phyloP scores from a whole-genome alignment of 92 coral and sea anemone genomes.

The Galaxea fascicularis region DNA sequence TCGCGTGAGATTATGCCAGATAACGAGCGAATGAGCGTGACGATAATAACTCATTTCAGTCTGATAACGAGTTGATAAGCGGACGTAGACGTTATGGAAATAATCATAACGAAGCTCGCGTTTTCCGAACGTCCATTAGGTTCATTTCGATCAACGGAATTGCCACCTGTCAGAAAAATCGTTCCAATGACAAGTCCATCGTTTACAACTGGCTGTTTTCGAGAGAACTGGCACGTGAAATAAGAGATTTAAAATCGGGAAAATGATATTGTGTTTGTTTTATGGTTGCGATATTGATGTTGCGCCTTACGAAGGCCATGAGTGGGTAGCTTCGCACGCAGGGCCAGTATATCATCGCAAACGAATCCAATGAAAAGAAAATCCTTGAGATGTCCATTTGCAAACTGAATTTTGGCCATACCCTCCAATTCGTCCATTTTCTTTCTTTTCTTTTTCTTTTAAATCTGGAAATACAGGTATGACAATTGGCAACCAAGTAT shows the following conservation, averaged over 20 bases:
- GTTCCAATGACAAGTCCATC: background rate
- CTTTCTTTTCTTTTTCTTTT: too few species aligned
- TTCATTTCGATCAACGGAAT: background rate
- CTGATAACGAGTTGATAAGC: slow-evolving; percentile 41
- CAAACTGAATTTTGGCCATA: background rate
- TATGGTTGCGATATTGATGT: slow-evolving; percentile 22
- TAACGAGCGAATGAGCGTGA: slow-evolving; percentile 36
- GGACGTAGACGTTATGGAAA: slow-evolving; percentile 5
- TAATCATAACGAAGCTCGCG: slow-evolving; percentile 4
- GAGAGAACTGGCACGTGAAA: background rate
- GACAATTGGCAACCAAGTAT: too few species aligned
- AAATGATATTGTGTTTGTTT: slow-evolving; percentile 11
- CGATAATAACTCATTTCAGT: slow-evolving; percentile 35
- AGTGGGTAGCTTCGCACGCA: slow-evolving; percentile 7
- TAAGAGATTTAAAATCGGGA: background rate
- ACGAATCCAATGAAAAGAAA: background rate
- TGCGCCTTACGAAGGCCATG: slow-evolving; percentile 13
- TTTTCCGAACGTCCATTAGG: background rate
- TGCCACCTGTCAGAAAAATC: background rate
- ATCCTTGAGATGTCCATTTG: background rate
- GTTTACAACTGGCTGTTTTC: background rate
- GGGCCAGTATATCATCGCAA: background rate
- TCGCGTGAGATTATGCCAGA: slow-evolving; percentile 51
- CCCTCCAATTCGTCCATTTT: too few species aligned
- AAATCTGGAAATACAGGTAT: background rate